These are phyloP conservation scores for Mastacembelus armatus DNA, from an alignment of 2,797 vertebrate species.

Conservation along the genomic window DNA sequence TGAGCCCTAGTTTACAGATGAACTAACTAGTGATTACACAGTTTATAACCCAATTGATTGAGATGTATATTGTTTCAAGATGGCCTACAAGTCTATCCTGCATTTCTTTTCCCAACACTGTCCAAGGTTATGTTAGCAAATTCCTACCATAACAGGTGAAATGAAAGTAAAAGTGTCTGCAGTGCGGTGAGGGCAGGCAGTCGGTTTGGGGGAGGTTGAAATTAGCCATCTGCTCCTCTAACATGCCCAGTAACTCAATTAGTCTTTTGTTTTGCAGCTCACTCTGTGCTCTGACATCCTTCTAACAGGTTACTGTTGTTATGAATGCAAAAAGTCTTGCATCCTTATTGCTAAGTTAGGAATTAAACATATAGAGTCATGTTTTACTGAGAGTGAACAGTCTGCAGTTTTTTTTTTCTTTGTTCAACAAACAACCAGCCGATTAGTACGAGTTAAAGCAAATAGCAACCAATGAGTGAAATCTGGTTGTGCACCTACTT, in stretches of 20 bases:
- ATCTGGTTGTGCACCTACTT: neutral
- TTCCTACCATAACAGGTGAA: slow-evolving; percentile 2
- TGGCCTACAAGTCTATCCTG: neutral
- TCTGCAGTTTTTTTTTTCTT: neutral
- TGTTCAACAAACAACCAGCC: neutral
- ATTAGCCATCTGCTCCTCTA: neutral
- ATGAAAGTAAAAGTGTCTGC: neutral
- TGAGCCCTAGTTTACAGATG: slow-evolving; percentile 28
- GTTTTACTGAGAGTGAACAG: neutral
- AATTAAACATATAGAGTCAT: neutral
- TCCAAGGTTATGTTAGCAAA: neutral
- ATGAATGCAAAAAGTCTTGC: neutral
- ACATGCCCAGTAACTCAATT: neutral
- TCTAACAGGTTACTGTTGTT: too few relatives aligned
- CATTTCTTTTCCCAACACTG: neutral
- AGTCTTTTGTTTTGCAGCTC: neutral
- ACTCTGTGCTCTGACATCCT: neutral
- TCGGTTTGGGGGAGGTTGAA: neutral
- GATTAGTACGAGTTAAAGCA: slow-evolving; percentile 4
- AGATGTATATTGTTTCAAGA: neutral
- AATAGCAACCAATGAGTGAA: neutral
- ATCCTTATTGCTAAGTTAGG: neutral
- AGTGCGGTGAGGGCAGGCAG: neutral
- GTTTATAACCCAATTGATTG: slow-evolving; percentile 1
- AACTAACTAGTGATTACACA: slow-evolving; percentile 49